Base-by-base conservation (phyloP, 2,888 invertebrate genomes). In the Pycnomerus fuliginosus region DNA sequence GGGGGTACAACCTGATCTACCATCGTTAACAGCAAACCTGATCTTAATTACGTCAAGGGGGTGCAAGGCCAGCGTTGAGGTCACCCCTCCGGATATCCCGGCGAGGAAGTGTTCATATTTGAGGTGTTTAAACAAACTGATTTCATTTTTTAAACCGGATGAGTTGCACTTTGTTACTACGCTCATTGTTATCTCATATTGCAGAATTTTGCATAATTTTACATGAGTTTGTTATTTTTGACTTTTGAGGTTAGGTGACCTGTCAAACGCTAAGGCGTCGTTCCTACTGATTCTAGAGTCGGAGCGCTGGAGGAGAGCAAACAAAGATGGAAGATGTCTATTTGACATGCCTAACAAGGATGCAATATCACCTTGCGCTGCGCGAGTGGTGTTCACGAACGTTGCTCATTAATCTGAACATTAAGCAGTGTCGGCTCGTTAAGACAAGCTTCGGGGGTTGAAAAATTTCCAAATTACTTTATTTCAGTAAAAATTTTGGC, bases 11-110 rank as follows among this genome's bases (percentile, higher is more conserved):
- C 83, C 77, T 4, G 65, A 55, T 57, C 85, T 78, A 31, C 97
- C 97, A 79, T 98, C 97, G 73, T 93, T 92, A 1, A 96, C 97
- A 85, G 97, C 97, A 76, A 98, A 97, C 72, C 99, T 80, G 59
- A 99, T 92, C 82, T 99, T 99, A 55, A 99, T 87, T 60, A 99
- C 83, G 78, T 99, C 99, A 70, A 99, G 76, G 23, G 99, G 99
- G 76, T 96, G 96, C 54, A 99, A 75, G 62, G 92, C 83, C 37
- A 97, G 73, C 3, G 98, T 98, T 22, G 98, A 93, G 14, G 89
- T 84, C 11, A 95, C 89, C 50, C 99, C 99, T 58, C 98, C 99
- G 52, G 90, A 87, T 61, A 97, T 81, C 38, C 99, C 99, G 64
- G 97, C 98, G 58, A 95, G 79, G 70, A 98, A 79, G 77, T 98